phyloP scores from a whole-genome alignment of 2,797 vertebrate genomes.

The Hoplostethus atlanticus region DNA sequence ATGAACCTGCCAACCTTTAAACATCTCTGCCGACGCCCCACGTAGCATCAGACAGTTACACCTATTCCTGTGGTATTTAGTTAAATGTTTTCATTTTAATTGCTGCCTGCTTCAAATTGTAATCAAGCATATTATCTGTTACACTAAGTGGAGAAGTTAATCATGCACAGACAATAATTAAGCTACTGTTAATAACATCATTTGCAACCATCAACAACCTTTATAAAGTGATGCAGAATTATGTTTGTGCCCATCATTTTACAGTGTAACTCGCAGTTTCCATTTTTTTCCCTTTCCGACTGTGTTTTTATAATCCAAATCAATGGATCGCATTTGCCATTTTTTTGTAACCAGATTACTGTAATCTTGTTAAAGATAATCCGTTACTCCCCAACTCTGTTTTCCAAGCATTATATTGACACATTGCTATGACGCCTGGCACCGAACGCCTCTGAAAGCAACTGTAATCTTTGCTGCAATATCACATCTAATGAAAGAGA shows the following conservation, averaged over 20 bases:
- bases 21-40: no score
- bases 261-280: constrained; percentile 27
- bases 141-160: constrained; percentile 3
- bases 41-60: no score
- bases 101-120: constrained; percentile 12
- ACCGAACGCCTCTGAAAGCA: constrained; percentile 50
- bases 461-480: constrained; percentile 52
- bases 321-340: constrained; percentile 67
- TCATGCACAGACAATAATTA: constrained; percentile 28
- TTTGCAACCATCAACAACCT: constrained; percentile 11
- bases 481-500: constrained; percentile 56
- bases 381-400: constrained; percentile 54
- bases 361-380: constrained; percentile 80
- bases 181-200: neutral
- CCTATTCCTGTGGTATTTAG: no score
- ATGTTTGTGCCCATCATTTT: constrained; percentile 27
- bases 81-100: neutral
- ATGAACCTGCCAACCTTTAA: no score
- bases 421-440: neutral
- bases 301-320: constrained; percentile 60
- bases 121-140: constrained; percentile 7
- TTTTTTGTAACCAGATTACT: constrained; percentile 71
- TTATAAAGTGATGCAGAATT: constrained; percentile 20
- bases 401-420: constrained; percentile 50
- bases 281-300: constrained; percentile 27